A percentile compares a stretch with the other conserved stretches of the same genome.
Evolutionary conservation across 2,797 vertebrate species (phyloP).

Genomic region (Phalanger gymnotis): DNA sequence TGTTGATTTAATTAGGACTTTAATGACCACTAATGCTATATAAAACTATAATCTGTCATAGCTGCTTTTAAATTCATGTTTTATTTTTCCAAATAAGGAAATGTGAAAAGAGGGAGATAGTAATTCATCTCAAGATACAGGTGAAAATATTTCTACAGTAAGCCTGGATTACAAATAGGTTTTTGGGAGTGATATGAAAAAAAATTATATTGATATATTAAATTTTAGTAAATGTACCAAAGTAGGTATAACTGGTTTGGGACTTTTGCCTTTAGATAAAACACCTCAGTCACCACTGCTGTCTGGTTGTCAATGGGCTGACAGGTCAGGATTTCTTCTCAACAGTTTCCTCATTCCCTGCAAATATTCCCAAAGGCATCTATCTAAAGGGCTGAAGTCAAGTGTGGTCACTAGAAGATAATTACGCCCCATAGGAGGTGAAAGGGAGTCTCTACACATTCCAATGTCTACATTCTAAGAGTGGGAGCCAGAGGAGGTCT

Average conservation of each 20-base stretch:
- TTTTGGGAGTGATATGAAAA: background rate
- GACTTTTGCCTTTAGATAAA: background rate
- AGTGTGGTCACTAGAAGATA: background rate
- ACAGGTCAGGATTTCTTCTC: background rate
- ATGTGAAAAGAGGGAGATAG: background rate
- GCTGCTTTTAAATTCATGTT: background rate
- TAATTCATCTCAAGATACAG: background rate
- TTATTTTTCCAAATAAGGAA: background rate
- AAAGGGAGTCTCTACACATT: background rate
- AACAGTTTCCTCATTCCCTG: background rate
- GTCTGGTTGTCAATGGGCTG: background rate
- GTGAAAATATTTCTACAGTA: background rate
- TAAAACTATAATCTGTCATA: background rate
- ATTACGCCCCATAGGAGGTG: background rate
- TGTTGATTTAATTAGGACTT: background rate
- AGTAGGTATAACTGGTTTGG: background rate
- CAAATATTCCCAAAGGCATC: background rate
- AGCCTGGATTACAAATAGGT: background rate
- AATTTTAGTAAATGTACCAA: background rate
- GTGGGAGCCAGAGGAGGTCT: background rate
- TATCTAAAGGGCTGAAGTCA: background rate
- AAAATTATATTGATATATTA: background rate
- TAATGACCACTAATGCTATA: background rate
- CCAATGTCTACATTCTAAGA: background rate
- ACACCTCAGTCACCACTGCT: background rate